These are phyloP conservation scores for Corvus cornix DNA, from an alignment of 2,113 vertebrate genomes.

Conservation along the genomic window DNA sequence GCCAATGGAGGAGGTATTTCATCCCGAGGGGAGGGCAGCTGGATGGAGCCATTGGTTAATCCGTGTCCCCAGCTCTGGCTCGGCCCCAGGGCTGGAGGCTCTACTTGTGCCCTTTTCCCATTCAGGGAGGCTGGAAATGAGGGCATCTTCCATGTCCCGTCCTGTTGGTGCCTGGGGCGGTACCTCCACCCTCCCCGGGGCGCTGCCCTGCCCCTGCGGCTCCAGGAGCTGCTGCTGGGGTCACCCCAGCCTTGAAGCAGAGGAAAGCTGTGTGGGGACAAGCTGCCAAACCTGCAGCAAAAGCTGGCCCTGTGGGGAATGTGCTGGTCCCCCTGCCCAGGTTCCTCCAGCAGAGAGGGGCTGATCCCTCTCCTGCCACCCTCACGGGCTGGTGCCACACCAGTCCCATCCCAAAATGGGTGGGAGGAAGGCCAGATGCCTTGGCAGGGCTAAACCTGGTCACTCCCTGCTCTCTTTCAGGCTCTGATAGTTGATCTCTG, in stretches of 20 bases:
- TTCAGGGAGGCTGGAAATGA: background rate
- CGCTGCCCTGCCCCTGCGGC: background rate
- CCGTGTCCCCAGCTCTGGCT: rapidly evolving
- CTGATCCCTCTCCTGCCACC: background rate
- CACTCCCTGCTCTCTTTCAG: slow-evolving; percentile 59
- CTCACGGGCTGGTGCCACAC: rapidly evolving
- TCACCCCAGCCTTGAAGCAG: background rate
- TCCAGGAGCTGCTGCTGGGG: background rate
- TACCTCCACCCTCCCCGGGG: rapidly evolving
- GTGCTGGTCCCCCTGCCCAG: background rate
- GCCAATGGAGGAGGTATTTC: slow-evolving; percentile 79
- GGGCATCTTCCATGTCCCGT: background rate
- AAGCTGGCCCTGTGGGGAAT: background rate
- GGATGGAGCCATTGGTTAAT: rapidly evolving
- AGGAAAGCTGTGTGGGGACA: background rate
- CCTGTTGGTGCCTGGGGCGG: background rate
- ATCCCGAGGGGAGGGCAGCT: background rate
- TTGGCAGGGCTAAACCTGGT: background rate
- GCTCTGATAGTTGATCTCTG: slow-evolving; percentile 88
- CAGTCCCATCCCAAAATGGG: rapidly evolving
- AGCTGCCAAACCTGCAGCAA: background rate
- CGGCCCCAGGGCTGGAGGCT: background rate
- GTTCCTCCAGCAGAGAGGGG: background rate
- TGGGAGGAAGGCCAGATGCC: background rate
- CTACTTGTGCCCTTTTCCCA: background rate